These are phyloP conservation scores for Galbula dea DNA, from an alignment of 2,113 vertebrate species.

Conservation along the genomic window DNA sequence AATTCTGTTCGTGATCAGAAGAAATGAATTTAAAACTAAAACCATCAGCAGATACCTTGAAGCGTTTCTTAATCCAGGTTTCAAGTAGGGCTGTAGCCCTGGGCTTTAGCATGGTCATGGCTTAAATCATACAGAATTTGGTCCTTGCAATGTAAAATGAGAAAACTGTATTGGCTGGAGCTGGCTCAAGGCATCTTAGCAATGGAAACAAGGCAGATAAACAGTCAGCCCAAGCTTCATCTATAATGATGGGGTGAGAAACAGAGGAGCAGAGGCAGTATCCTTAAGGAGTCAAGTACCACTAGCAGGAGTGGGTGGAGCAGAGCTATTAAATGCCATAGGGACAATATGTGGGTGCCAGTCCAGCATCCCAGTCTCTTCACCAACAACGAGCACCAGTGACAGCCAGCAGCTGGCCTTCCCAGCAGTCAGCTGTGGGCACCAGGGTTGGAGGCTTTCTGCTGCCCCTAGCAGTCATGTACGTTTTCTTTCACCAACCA, in stretches of 20 bases:
- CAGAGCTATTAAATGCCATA: background rate
- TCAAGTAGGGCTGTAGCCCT: background rate
- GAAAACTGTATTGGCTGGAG: background rate
- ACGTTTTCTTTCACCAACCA: background rate
- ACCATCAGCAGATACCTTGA: background rate
- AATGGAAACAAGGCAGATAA: background rate
- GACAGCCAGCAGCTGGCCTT: background rate
- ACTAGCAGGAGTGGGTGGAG: background rate
- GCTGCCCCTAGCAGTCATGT: background rate
- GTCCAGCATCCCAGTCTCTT: background rate
- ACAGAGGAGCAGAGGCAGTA: background rate
- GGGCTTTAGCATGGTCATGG: background rate
- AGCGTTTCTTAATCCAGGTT: background rate
- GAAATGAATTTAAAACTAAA: background rate
- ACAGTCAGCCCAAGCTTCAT: background rate
- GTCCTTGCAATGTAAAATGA: background rate
- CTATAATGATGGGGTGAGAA: background rate
- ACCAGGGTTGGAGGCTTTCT: background rate
- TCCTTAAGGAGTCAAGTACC: background rate
- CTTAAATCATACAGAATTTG: background rate
- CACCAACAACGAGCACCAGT: background rate
- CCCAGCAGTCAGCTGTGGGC: background rate
- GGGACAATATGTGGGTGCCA: accelerated
- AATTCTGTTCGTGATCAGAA: background rate
- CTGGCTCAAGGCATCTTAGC: background rate